phyloP scores from a whole-genome alignment of 2,113 vertebrate genomes.

The Oncorhynchus nerka region DNA sequence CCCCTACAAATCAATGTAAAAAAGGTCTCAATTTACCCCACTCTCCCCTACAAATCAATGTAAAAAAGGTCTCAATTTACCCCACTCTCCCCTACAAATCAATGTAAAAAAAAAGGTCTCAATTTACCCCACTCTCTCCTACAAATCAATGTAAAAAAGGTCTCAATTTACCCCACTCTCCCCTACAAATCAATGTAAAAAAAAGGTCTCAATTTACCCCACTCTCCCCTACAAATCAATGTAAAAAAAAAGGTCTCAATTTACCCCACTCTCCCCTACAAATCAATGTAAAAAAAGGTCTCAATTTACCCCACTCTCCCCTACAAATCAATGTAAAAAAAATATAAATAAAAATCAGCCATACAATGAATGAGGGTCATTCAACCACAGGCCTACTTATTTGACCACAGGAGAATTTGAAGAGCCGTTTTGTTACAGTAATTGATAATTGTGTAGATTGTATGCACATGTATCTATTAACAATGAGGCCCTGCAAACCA shows the following conservation, averaged over 20 bases:
- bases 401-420: constrained; percentile 42
- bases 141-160: constrained; percentile 1
- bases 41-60: no score
- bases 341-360: background rate
- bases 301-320: no score
- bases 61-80: no score
- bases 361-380: constrained; percentile 28
- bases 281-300: background rate
- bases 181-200: constrained; percentile 5
- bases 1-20: constrained; percentile 5
- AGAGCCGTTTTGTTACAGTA: constrained; percentile 46
- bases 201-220: no score
- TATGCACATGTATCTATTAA: constrained; percentile 35
- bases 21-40: no score
- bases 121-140: no score
- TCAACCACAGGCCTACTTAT: constrained; percentile 33
- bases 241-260: no score
- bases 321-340: constrained; percentile 10
- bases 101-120: background rate
- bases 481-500: constrained; percentile 39
- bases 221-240: no score
- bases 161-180: no score
- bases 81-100: constrained; percentile 4
- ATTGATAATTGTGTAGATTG: constrained; percentile 55
- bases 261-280: background rate